Conservation (phyloP, 2,797 vertebrate genomes). For the Synaphobranchus kaupii region DNA sequence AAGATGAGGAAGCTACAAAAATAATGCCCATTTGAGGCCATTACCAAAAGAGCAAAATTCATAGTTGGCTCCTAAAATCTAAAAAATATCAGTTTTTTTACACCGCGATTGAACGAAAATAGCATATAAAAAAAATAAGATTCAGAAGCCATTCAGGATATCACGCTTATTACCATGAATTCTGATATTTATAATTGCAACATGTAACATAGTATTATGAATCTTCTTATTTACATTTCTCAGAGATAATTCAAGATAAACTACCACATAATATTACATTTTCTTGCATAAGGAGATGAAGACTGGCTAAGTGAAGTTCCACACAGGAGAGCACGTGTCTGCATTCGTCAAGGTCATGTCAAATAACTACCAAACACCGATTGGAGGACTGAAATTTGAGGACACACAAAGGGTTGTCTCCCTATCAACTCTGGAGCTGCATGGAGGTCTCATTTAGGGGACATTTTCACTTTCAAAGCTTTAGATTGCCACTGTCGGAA, state of each 20-base stretch:
- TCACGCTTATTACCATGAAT: neutral
- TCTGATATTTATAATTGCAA: slow-evolving; percentile 11
- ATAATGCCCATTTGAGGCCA: neutral
- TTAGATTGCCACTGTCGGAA: neutral
- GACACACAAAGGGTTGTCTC: neutral
- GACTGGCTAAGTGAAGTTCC: neutral
- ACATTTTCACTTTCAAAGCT: neutral
- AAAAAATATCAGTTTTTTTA: neutral
- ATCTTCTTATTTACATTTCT: neutral
- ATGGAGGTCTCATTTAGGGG: neutral
- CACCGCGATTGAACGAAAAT: neutral
- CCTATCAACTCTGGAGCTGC: neutral
- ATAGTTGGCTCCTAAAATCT: neutral
- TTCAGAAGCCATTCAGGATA: neutral
- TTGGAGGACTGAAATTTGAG: slow-evolving; percentile 5
- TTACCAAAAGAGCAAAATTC: neutral
- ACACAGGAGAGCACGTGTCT: neutral
- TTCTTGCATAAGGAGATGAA: slow-evolving; percentile 4
- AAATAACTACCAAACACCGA: neutral
- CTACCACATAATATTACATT: neutral
- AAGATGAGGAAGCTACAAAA: neutral
- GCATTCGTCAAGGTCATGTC: neutral
- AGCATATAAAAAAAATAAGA: neutral
- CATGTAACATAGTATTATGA: neutral
- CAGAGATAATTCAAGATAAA: slow-evolving; percentile 6